phyloP scores from a whole-genome alignment of 2,797 vertebrate genomes.

The Chelon labrosus region DNA sequence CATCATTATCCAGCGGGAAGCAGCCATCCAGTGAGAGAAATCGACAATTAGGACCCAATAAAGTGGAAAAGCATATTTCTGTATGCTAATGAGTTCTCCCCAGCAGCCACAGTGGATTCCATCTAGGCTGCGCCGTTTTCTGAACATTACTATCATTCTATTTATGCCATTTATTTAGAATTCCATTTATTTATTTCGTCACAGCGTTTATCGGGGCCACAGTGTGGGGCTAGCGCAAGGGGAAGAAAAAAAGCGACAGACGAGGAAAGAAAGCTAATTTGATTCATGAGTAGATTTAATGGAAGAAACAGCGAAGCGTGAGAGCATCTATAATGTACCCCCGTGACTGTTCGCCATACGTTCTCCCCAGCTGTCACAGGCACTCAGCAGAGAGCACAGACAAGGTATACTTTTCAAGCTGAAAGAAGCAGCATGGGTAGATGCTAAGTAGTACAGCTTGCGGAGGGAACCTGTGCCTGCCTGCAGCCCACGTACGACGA shows the following conservation, averaged over 20 bases:
- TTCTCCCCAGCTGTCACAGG: slow-evolving; percentile 72
- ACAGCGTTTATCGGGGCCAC: slow-evolving; percentile 53
- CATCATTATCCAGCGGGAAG: slow-evolving; percentile 69
- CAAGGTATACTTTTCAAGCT: slow-evolving; percentile 36
- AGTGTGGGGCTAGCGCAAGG: slow-evolving; percentile 6
- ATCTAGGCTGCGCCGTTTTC: slow-evolving; percentile 49
- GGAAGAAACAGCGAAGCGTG: slow-evolving; percentile 79
- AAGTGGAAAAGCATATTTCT: slow-evolving; percentile 76
- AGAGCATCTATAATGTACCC: slow-evolving; percentile 75
- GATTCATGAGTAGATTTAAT: slow-evolving; percentile 85
- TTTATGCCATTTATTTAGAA: slow-evolving; percentile 62
- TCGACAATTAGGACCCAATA: slow-evolving; percentile 74
- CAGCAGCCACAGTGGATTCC: slow-evolving; percentile 52
- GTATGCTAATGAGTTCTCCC: slow-evolving; percentile 64
- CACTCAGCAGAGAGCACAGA: slow-evolving; percentile 46
- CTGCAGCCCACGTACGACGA: slow-evolving; percentile 11
- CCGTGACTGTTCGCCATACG: slow-evolving; percentile 62
- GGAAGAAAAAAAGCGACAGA: slow-evolving; percentile 53
- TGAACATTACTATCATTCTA: slow-evolving; percentile 44
- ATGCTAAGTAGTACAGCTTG: not conserved
- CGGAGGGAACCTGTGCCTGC: slow-evolving; percentile 28
- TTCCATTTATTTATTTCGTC: slow-evolving; percentile 53
- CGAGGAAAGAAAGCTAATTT: slow-evolving; percentile 78
- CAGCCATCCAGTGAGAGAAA: slow-evolving; percentile 67
- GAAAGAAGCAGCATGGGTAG: slow-evolving; percentile 8